Evolutionary conservation across 1,140 invertebrate species (phyloP), one percentile per base, ranked within the genome.

Genomic region (Gonioctena quinquepunctata): DNA sequence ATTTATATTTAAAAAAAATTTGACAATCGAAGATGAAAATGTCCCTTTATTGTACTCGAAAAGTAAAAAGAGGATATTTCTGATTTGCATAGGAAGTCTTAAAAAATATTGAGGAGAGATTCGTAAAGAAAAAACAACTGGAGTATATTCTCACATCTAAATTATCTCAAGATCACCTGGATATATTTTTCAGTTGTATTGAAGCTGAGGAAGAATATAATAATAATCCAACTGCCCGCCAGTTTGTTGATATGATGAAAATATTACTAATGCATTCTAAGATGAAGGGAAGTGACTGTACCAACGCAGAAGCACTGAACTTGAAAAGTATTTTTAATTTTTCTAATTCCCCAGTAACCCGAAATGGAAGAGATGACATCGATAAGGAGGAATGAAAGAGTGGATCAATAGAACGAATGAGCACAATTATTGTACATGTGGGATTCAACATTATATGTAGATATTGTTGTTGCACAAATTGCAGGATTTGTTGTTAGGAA

Each of bases 161-260:
- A n/a, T n/a, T n/a, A n/a, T n/a, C n/a, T n/a, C n/a, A n/a, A n/a
- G n/a, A n/a, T n/a, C n/a, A n/a, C n/a, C n/a, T n/a, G n/a, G n/a
- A n/a, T n/a, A n/a, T n/a, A n/a, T n/a, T n/a, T n/a, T n/a, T n/a
- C 62, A 50, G 75, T 57, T 66, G 57, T 16, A 68, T 78, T 23
- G 48, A 71, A 33, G 57, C 63, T 13, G 26, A 63, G 22, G 73
- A 73, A 48, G 73, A 71, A 8, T 64, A 59, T 16, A 77, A 77
- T 64, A 78, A n/a, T n/a, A n/a, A n/a, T n/a, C n/a, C n/a, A n/a
- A n/a, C n/a, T n/a, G n/a, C n/a, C n/a, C n/a, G n/a, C 8, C 74
- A 78, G 68, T 77, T 77, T 69, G 49, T 61, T 65, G 52, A 52
- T 60, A 69, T 65, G 1, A 71, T 66, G 23, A 75, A 76, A 66